Percentiles rank a stretch among this genome's conserved stretches.
phyloP scores from a whole-genome alignment of 1,140 invertebrate genomes.

The Metopolophium dirhodum region DNA sequence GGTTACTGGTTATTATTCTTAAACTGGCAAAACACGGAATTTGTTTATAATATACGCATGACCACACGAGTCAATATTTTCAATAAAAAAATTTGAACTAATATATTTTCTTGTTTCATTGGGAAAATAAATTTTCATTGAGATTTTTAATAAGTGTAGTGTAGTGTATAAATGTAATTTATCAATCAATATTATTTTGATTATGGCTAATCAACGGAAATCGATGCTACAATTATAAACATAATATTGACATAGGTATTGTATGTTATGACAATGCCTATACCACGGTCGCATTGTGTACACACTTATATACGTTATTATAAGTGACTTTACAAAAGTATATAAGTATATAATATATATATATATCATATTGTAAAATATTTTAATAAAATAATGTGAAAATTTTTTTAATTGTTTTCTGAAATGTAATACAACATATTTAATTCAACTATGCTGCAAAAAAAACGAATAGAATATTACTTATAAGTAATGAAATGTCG shows the following conservation, averaged over 20 bases:
- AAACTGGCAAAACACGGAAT: background rate
- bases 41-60: background rate
- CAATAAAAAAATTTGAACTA: too few relatives aligned
- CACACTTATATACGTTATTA: background rate
- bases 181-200: background rate
- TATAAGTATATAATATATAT: background rate
- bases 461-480: background rate
- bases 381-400: background rate
- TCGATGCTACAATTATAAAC: background rate
- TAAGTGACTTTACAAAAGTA: background rate
- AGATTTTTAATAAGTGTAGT: background rate
- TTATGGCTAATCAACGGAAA: background rate
- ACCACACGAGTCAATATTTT: background rate
- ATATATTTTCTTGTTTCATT: too few relatives aligned
- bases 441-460: background rate
- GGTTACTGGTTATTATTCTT: background rate
- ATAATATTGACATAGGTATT: background rate
- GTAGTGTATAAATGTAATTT: background rate
- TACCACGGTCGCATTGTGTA: background rate
- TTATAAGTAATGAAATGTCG: background rate
- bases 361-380: too few relatives aligned
- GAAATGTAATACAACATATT: background rate
- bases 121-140: too few relatives aligned
- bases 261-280: background rate
- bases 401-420: too few relatives aligned